Base-by-base conservation (phyloP, 37 sponge, comb jelly and placozoan species). In the Theonella swinhoei region DNA sequence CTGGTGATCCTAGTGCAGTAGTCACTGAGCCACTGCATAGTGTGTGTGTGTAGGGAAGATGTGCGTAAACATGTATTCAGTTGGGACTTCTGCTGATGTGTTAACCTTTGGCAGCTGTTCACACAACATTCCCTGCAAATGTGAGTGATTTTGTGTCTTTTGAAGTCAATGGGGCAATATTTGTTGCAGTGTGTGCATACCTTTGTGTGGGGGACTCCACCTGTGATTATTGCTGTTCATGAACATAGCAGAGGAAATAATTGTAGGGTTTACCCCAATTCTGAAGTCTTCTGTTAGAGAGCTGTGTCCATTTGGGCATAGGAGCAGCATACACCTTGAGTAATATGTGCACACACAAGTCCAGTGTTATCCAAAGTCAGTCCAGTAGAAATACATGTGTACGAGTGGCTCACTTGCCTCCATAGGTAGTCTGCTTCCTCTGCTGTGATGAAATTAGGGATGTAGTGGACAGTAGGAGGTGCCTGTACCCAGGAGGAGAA, bases 181-280 rank as follows among this genome's bases (percentile, higher is more conserved):
- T 31, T 35, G 28, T 30, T 74, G 23, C 39, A 1, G 24, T 32
- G 28, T 9, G 17, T 7, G 76, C 74, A 36, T 69, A 59, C 90
- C 86, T 86, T 81, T 70, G 91, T 79, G 43, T 93, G 91, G 70
- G 94, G 94, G 3, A 82, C 33, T 40, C 94, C 94, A 38, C 94
- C 90, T 89, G 77, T 23, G 23, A 62, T 7, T 1, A 9, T 26
- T n/a, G n/a, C n/a, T n/a, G n/a, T n/a, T n/a, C n/a, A n/a, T n/a
- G n/a, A n/a, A n/a, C n/a, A n/a, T n/a, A n/a, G n/a, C n/a, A n/a
- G n/a, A n/a, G n/a, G n/a, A n/a, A n/a, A n/a, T n/a, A n/a, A n/a
- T n/a, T n/a, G n/a, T n/a, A n/a, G n/a, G n/a, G n/a, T n/a, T 29
- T 28, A 86, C 97, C 99, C 99, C 99, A 99, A 76, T 99, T 96